Conservation (phyloP, 2,888 invertebrate species). For the Hirtodrosophila trivittata region DNA sequence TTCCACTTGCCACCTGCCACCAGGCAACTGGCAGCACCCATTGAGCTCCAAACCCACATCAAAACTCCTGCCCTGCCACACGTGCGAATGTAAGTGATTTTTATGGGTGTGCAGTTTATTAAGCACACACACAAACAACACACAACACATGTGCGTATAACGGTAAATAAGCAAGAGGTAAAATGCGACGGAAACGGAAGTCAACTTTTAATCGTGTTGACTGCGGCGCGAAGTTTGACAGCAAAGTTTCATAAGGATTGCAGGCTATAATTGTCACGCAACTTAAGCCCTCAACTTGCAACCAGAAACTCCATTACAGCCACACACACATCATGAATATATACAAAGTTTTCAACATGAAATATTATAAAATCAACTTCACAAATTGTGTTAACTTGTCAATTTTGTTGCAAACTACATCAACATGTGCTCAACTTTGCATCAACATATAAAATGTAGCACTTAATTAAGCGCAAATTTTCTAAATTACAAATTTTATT, state of each 20-base stretch:
- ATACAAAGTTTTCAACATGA: too few relatives aligned
- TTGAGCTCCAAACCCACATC: background rate
- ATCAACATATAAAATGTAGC: too few relatives aligned
- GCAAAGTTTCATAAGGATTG: slow-evolving; percentile 13
- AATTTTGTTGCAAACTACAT: background rate
- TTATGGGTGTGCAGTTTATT: slow-evolving; percentile 61
- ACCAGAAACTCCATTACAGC: too few relatives aligned
- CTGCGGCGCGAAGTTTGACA: slow-evolving; percentile 4
- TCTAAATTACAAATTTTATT: too few relatives aligned
- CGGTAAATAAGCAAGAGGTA: slow-evolving; percentile 9
- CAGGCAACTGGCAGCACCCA: background rate
- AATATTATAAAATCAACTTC: too few relatives aligned
- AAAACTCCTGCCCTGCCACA: background rate
- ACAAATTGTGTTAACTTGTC: background rate
- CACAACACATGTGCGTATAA: slow-evolving; percentile 3
- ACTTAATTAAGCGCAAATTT: too few relatives aligned
- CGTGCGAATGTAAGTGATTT: slow-evolving; percentile 64
- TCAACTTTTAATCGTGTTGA: slow-evolving; percentile 26
- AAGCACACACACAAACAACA: slow-evolving; percentile 40
- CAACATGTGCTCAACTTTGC: too few relatives aligned
- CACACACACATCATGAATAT: too few relatives aligned
- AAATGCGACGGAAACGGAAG: slow-evolving; percentile 13
- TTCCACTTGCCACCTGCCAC: background rate
- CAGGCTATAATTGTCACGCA: background rate
- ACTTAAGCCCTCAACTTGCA: background rate